A percentile compares a stretch with the other conserved stretches of the same genome.
phyloP scores from a whole-genome alignment of 2,888 invertebrate species.

The Noctua janthina region DNA sequence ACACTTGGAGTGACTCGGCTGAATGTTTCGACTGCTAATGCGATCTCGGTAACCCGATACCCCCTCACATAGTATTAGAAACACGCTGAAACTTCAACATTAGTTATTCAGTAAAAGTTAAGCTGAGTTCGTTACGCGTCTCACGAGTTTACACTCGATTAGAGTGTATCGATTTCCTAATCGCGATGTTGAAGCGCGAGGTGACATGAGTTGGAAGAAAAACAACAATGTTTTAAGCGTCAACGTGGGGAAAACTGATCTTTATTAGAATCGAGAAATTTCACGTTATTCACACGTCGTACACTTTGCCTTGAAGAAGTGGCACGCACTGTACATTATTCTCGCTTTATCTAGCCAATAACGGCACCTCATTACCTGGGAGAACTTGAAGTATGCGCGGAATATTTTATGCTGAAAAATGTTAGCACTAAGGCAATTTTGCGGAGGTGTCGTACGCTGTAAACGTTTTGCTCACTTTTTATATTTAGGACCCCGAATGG shows the following conservation, averaged over 20 bases:
- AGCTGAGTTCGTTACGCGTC: slow-evolving; percentile 13
- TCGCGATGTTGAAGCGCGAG: slow-evolving; percentile 44
- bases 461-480: slow-evolving; percentile 14
- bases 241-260: slow-evolving; percentile 65
- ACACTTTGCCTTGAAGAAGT: slow-evolving; percentile 26
- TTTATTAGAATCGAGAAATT: slow-evolving; percentile 69
- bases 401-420: slow-evolving; percentile 54
- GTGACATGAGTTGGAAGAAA: slow-evolving; percentile 60
- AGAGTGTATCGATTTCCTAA: slow-evolving; percentile 68
- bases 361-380: slow-evolving; percentile 53
- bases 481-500: background rate
- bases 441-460: background rate
- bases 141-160: slow-evolving; percentile 63
- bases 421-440: background rate
- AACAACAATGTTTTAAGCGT: slow-evolving; percentile 59
- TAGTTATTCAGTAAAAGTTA: slow-evolving; percentile 42
- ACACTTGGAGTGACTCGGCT: slow-evolving; percentile 23
- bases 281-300: slow-evolving; percentile 48
- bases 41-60: slow-evolving; percentile 41
- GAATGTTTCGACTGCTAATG: slow-evolving; percentile 51
- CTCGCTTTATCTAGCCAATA: slow-evolving; percentile 60
- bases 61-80: slow-evolving; percentile 26
- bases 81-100: slow-evolving; percentile 31
- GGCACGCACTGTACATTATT: slow-evolving; percentile 67
- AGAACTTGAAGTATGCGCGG: slow-evolving; percentile 29